Conservation (phyloP, 2,888 invertebrate species). For the Troides aeacus region DNA sequence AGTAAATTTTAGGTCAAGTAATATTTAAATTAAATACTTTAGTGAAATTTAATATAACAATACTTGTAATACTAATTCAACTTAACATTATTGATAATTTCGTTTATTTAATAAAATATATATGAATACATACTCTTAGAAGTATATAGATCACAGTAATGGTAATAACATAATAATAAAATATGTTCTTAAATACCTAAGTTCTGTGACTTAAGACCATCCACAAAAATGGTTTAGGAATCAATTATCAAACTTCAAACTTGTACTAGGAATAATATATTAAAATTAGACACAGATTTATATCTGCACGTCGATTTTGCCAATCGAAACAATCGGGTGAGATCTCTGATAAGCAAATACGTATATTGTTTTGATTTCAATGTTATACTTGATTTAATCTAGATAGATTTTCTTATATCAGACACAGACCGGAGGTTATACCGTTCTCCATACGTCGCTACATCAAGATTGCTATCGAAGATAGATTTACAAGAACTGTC, state of each 20-base stretch:
- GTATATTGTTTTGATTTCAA: conserved; percentile 44
- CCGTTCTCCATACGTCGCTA: conserved; percentile 79
- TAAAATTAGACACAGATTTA: conserved; percentile 44
- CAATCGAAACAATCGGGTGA: conserved; percentile 64
- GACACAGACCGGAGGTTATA: conserved; percentile 59
- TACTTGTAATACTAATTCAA: too few species aligned
- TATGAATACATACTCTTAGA: too few species aligned
- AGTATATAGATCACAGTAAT: too few species aligned
- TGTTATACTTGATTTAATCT: conserved; percentile 49
- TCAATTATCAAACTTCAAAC: neutral
- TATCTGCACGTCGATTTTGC: conserved; percentile 52
- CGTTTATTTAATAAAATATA: too few species aligned
- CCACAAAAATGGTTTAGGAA: neutral
- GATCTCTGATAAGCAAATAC: conserved; percentile 57
- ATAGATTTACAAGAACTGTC: conserved; percentile 78
- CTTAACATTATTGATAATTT: too few species aligned
- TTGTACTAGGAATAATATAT: conserved; percentile 18
- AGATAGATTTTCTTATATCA: conserved; percentile 70
- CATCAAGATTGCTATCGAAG: conserved; percentile 78
- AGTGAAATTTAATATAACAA: too few species aligned
- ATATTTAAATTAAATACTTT: too few species aligned
- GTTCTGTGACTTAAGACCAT: too few species aligned
- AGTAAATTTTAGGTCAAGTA: too few species aligned
- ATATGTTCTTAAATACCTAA: too few species aligned
- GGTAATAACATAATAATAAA: too few species aligned